Evolutionary conservation across 1,140 invertebrate genomes (phyloP).

Genomic region (Leguminivora glycinivorella): DNA sequence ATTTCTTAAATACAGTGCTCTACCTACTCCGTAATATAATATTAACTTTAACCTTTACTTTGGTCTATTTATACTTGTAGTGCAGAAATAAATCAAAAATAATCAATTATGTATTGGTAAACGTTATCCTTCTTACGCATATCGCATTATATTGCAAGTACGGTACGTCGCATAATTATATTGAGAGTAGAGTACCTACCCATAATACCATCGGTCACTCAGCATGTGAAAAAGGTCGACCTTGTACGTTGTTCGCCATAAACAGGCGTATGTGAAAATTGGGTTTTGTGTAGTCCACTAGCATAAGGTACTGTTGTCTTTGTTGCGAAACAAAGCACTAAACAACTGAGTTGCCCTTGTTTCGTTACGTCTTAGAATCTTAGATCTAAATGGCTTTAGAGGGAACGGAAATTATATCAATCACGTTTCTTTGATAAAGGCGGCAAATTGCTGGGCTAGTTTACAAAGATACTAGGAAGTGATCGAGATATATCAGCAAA

Average conservation of each 20-base stretch:
- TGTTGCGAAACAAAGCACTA: slow-evolving; percentile 8
- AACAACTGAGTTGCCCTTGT: not conserved
- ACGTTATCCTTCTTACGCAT: not conserved
- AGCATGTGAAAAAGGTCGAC: not conserved
- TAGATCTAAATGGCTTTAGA: slow-evolving; percentile 15
- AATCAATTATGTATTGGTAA: too few species aligned
- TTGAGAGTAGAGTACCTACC: too few species aligned
- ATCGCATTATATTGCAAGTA: too few species aligned
- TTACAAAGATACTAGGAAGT: not conserved
- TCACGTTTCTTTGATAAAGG: slow-evolving; percentile 12
- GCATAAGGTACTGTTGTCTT: not conserved
- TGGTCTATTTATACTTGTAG: too few species aligned
- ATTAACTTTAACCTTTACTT: too few species aligned
- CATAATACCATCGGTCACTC: not conserved
- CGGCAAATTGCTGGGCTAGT: not conserved
- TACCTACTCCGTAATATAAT: too few species aligned
- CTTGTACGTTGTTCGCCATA: not conserved
- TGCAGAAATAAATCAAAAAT: too few species aligned
- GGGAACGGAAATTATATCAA: slow-evolving; percentile 14
- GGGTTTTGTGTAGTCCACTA: not conserved
- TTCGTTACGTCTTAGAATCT: slow-evolving; percentile 4
- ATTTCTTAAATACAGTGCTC: too few species aligned
- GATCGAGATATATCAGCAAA: not conserved
- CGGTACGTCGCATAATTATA: too few species aligned
- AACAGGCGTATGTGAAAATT: not conserved